Evolutionary conservation across 2,113 vertebrate species (phyloP), one percentile per base, ranked within the genome.

Genomic region (Takifugu bimaculatus): DNA sequence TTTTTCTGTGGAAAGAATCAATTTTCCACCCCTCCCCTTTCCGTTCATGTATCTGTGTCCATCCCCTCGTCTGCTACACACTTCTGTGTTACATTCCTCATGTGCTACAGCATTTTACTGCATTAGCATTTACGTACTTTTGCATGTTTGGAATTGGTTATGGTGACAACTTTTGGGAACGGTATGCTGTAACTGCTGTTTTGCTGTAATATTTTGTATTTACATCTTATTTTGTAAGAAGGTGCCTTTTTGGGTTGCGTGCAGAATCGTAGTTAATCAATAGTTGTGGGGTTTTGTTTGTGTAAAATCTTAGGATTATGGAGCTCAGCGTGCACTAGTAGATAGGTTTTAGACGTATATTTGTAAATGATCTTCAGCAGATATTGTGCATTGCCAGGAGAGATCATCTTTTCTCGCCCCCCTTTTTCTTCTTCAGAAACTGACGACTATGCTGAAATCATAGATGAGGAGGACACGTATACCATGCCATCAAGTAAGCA

Each of bases 401-500:
- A 25, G 48, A 10, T 39, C 11, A 3, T 11, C 35, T n/a, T 50
- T 28, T 10, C 59, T 54, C 26, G 2, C 10, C 42, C 43, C 28
- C 28, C 20, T 11, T 5, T 39, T 64, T 43, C 6, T 0, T 69
- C 67, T 84, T 35, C 91, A 99, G 97, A 99, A 87, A 99, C 97
- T 0, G 97, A 99, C 35, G 97, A 99, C 86, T 99, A 99, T 60
- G 97, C 97, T 20, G 97, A 99, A 92, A 99, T 99, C 74, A 94
- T 99, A 88, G 97, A 99, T 68, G 97, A 99, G 80, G 97, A 99
- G 82, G 97, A 99, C 79, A 97, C 95, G 0, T 98, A 98, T 0
- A 97, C 96, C 57, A 98, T 99, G 96, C 97, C 97, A 66, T 99
- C 97, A 68, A 98, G 97, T 99, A 90, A 98, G 96, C 93, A 81